Evolutionary conservation across 2,888 invertebrate genomes (phyloP).

Genomic region (Scaeva pyrastri): DNA sequence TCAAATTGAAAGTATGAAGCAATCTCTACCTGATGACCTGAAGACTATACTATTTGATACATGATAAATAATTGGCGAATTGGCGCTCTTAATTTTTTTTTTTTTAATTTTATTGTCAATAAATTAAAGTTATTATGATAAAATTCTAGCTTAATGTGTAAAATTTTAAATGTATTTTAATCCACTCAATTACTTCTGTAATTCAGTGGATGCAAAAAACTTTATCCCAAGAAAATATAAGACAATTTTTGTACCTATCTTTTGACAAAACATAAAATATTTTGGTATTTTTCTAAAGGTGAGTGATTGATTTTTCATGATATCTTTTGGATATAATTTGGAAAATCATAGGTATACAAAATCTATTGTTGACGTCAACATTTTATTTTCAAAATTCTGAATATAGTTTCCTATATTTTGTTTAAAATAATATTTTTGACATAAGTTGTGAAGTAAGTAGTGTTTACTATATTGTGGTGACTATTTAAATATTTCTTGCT

Average conservation of each 20-base stretch:
- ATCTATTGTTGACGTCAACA: no score
- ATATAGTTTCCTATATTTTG: no score
- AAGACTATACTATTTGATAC: slow-evolving; percentile 88
- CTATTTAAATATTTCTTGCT: no score
- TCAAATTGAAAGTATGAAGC: slow-evolving; percentile 92
- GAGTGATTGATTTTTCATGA: no score
- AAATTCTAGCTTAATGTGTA: not conserved
- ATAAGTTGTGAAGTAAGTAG: no score
- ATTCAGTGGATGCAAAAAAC: not conserved
- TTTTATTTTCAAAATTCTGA: no score
- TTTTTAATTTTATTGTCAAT: not conserved
- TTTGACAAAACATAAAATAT: not conserved
- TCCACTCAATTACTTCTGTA: not conserved
- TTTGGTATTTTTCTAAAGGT: no score
- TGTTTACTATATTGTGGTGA: no score
- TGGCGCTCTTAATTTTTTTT: not conserved
- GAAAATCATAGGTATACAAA: no score
- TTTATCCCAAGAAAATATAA: slow-evolving; percentile 13
- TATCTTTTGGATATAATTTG: no score
- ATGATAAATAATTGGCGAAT: slow-evolving; percentile 55
- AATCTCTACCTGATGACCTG: slow-evolving; percentile 93
- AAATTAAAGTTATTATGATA: not conserved
- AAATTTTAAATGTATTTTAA: not conserved
- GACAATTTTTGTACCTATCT: slow-evolving; percentile 12
- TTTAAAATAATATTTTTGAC: no score